Evolutionary conservation across 2,113 vertebrate species (phyloP).

Genomic region (Circaetus cinerascens): DNA sequence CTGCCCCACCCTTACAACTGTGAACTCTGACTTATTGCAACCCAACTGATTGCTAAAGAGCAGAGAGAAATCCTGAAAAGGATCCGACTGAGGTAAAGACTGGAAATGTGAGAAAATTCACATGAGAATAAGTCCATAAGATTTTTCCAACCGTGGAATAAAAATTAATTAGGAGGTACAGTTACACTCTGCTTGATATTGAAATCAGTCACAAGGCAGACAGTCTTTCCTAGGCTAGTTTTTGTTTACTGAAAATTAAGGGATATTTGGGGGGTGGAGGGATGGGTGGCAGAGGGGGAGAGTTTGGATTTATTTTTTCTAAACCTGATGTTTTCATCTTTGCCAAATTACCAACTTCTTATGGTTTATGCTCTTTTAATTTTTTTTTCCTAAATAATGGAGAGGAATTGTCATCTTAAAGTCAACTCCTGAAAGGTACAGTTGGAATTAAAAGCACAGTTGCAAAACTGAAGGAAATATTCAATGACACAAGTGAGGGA

Average conservation of each 20-base stretch:
- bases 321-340: neutral
- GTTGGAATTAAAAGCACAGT: neutral
- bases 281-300: fast-evolving
- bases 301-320: neutral
- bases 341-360: neutral
- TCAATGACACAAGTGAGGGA: neutral
- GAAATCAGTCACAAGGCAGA: neutral
- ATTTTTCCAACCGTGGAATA: fast-evolving
- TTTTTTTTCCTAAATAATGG: neutral
- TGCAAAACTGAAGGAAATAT: neutral
- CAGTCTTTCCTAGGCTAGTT: neutral
- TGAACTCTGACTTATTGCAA: neutral
- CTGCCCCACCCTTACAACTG: neutral
- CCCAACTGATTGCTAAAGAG: neutral
- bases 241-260: neutral
- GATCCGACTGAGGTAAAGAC: neutral
- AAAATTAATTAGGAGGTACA: neutral
- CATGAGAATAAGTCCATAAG: neutral
- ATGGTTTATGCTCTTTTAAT: neutral
- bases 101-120: neutral
- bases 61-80: neutral
- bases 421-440: neutral
- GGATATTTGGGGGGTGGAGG: neutral
- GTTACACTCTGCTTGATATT: neutral
- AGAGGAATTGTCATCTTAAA: neutral